Conservation (phyloP, 2,888 invertebrate genomes). For the Dryococelus australis region DNA sequence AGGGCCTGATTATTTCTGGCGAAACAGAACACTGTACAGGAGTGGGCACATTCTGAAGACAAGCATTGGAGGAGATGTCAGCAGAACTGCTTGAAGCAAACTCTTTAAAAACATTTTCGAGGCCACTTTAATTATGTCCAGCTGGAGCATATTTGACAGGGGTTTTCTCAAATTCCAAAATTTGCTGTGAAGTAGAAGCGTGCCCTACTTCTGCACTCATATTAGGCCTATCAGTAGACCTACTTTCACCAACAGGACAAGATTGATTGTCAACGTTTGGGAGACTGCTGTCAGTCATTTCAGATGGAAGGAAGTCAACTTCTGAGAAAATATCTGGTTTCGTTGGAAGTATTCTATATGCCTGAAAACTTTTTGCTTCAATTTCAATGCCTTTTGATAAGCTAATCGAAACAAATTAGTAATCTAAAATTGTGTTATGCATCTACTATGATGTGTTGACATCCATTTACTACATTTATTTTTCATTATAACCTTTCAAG, state of each 20-base stretch:
- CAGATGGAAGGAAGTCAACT: not conserved
- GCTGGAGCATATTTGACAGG: not conserved
- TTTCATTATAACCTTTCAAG: not conserved
- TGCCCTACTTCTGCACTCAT: not conserved
- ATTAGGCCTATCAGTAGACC: too few species aligned
- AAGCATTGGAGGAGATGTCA: not conserved
- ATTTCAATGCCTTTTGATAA: not conserved
- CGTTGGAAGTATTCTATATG: not conserved
- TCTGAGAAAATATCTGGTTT: not conserved
- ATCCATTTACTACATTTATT: not conserved
- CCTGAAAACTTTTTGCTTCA: not conserved
- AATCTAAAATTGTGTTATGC: not conserved
- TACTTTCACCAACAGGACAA: not conserved
- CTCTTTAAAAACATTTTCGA: not conserved
- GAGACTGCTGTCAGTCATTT: not conserved
- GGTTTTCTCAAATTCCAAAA: not conserved
- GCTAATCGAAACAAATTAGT: not conserved
- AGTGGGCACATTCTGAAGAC: not conserved
- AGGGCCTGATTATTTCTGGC: too few species aligned
- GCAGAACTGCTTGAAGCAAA: not conserved
- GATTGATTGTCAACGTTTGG: not conserved
- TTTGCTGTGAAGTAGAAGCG: not conserved
- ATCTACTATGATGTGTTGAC: not conserved
- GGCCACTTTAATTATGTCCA: not conserved
- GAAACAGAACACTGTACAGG: too few species aligned